Evolutionary conservation across 2,888 invertebrate genomes (phyloP).

Genomic region (Polydrusus pterygomalis): DNA sequence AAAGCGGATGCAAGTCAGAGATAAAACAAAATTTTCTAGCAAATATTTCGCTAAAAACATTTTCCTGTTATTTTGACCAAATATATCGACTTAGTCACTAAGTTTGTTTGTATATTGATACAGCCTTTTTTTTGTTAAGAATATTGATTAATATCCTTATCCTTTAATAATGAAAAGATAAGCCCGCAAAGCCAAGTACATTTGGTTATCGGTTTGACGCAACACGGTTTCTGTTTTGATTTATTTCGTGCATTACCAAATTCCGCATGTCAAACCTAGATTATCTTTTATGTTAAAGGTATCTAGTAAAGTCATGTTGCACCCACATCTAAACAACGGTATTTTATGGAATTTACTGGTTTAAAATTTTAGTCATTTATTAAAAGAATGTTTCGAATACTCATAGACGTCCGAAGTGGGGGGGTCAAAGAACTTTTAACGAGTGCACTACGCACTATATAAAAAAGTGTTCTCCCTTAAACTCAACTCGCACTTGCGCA

Average conservation of each 20-base stretch:
- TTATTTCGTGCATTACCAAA: conserved; percentile 34
- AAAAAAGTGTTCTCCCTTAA: too few species aligned
- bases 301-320: conserved; percentile 30
- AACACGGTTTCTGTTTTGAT: conserved; percentile 29
- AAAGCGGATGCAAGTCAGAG: conserved; percentile 24
- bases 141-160: conserved; percentile 21
- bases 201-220: conserved; percentile 25
- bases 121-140: conserved; percentile 10
- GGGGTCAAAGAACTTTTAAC: too few species aligned
- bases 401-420: too few species aligned
- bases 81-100: conserved; percentile 25
- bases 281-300: conserved; percentile 36
- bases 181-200: not conserved
- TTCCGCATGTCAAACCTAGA: conserved; percentile 43
- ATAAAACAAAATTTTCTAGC: conserved; percentile 11
- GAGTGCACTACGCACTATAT: too few species aligned
- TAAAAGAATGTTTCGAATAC: not conserved
- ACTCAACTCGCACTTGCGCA: too few species aligned
- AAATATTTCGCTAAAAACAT: conserved; percentile 16
- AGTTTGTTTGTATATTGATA: conserved; percentile 23
- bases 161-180: conserved; percentile 14
- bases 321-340: conserved; percentile 44
- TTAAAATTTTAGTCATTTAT: conserved; percentile 16
- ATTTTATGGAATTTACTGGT: conserved; percentile 34
- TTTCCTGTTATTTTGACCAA: conserved; percentile 22